A percentile compares a stretch with the other conserved stretches of the same genome.
Conservation (phyloP, 2,888 invertebrate genomes). For the Phymatocera aterrima region DNA sequence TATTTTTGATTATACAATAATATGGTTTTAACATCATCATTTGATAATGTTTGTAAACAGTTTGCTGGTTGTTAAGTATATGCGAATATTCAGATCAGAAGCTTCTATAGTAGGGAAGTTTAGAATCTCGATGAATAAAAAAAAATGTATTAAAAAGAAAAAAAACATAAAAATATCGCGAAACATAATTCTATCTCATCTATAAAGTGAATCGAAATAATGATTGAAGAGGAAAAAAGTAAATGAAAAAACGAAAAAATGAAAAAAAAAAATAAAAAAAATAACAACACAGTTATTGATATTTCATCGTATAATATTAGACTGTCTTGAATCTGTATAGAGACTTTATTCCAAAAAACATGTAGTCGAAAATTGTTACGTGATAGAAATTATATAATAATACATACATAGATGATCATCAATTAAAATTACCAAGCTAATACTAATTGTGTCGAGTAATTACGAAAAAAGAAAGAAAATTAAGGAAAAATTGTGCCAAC, state of each 20-base stretch:
- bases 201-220: conserved; percentile 33
- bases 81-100: conserved; percentile 32
- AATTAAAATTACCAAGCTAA: conserved; percentile 36
- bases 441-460: conserved; percentile 41
- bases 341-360: conserved; percentile 60
- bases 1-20: background rate
- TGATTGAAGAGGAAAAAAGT: conserved; percentile 22
- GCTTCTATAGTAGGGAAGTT: conserved; percentile 16
- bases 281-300: conserved; percentile 49
- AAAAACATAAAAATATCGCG: conserved; percentile 14
- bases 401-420: background rate
- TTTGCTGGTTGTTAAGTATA: background rate
- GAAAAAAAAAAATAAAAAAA: conserved; percentile 1
- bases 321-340: conserved; percentile 67
- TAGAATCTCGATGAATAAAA: conserved; percentile 37
- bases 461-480: too few relatives aligned
- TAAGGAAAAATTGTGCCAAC: conserved; percentile 50
- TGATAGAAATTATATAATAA: conserved; percentile 53
- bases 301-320: conserved; percentile 62
- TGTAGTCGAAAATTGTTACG: conserved; percentile 60
- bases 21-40: background rate
- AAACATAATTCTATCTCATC: conserved; percentile 37
- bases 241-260: background rate
- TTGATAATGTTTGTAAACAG: background rate
- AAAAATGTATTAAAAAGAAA: background rate